Conservation (phyloP, 2,888 invertebrate genomes). For the Timandra comae region DNA sequence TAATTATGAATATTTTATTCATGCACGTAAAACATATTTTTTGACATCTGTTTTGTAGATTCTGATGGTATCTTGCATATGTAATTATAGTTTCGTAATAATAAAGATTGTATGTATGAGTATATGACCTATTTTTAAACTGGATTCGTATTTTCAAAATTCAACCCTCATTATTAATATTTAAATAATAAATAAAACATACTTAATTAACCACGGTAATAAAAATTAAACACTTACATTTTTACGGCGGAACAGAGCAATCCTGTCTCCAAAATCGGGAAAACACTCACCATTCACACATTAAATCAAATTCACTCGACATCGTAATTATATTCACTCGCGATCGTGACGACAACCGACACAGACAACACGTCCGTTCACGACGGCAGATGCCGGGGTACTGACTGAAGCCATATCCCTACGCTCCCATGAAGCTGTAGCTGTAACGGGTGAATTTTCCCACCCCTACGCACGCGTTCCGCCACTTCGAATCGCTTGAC, state of each 20-base stretch:
- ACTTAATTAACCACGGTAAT: too few species aligned
- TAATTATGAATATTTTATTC: too few species aligned
- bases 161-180: too few species aligned
- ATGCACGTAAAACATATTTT: too few species aligned
- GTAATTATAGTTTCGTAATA: too few species aligned
- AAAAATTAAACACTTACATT: slow-evolving; percentile 35
- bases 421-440: slow-evolving; percentile 15
- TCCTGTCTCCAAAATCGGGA: slow-evolving; percentile 28
- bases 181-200: too few species aligned
- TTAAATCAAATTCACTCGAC: slow-evolving; percentile 45
- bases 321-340: slow-evolving; percentile 55
- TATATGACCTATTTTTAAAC: too few species aligned
- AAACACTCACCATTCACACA: slow-evolving; percentile 49
- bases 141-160: too few species aligned
- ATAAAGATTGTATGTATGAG: too few species aligned
- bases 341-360: slow-evolving; percentile 30
- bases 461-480: slow-evolving; percentile 29
- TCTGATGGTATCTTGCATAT: too few species aligned
- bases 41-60: too few species aligned
- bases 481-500: slow-evolving; percentile 31
- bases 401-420: slow-evolving; percentile 50
- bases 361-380: slow-evolving; percentile 35
- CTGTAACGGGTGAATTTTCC: slow-evolving; percentile 32
- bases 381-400: slow-evolving; percentile 58
- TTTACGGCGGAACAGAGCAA: slow-evolving; percentile 25